These are phyloP conservation scores for Hapalemur alaotrensis DNA, from an alignment of 2,797 vertebrate species.

Conservation along the genomic window DNA sequence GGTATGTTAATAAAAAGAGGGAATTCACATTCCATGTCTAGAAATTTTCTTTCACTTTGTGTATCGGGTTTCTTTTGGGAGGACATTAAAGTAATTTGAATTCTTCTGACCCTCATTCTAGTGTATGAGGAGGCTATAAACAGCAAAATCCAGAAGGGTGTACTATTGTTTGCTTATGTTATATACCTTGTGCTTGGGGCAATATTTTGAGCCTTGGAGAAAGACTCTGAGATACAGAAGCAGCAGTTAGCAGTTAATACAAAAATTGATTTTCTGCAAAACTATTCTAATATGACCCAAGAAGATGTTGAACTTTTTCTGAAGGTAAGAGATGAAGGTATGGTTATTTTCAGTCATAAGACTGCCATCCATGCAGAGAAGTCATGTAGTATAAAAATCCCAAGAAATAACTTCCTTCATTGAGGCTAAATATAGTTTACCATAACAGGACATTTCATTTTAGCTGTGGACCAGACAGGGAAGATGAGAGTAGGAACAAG, in stretches of 20 bases:
- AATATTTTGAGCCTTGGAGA: slow-evolving; percentile 18
- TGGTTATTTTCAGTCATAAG: neutral
- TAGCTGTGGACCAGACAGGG: neutral
- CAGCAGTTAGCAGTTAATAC: neutral
- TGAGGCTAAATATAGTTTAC: neutral
- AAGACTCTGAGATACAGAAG: neutral
- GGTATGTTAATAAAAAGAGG: neutral
- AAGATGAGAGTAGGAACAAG: neutral
- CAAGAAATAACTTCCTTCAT: neutral
- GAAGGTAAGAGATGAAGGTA: neutral
- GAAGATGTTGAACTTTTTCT: neutral
- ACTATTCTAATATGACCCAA: neutral
- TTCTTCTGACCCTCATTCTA: neutral
- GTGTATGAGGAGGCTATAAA: neutral
- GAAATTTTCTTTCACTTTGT: neutral
- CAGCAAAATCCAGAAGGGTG: neutral
- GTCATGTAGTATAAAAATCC: neutral
- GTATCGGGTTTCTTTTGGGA: neutral
- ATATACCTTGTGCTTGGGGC: neutral
- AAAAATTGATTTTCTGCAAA: slow-evolving; percentile 39
- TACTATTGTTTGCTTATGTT: neutral
- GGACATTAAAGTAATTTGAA: neutral
- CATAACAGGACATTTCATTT: neutral
- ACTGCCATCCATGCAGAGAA: neutral
- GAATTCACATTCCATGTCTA: neutral